These are phyloP conservation scores for Rhizoglyphus robini DNA, from an alignment of 1,140 invertebrate genomes.

Conservation along the genomic window DNA sequence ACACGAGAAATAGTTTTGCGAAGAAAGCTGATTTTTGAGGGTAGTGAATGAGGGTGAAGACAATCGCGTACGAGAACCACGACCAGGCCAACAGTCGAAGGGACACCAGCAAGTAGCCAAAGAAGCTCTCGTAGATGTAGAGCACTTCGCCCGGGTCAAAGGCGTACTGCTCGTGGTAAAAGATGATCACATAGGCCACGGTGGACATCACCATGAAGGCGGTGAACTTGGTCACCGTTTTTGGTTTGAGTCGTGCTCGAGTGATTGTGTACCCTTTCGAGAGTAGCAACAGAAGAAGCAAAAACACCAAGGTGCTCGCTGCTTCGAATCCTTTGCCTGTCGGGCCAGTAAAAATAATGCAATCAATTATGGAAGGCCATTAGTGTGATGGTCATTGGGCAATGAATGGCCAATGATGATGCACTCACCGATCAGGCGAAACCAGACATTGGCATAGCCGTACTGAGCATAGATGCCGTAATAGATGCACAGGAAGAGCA, in stretches of 20 bases:
- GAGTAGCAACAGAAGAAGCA: slow-evolving; percentile 61
- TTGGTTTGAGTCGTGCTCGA: slow-evolving; percentile 52
- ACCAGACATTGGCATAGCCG: slow-evolving; percentile 43
- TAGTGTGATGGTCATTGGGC: slow-evolving; percentile 19
- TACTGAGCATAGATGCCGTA: slow-evolving; percentile 55
- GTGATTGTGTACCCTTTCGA: slow-evolving; percentile 83
- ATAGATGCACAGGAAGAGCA: slow-evolving; percentile 48
- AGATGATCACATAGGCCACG: slow-evolving; percentile 52
- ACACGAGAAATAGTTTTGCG: slow-evolving; percentile 61
- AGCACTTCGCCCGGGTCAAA: slow-evolving; percentile 78
- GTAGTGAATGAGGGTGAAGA: slow-evolving; percentile 67
- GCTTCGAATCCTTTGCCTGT: slow-evolving; percentile 41
- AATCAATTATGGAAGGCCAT: background rate
- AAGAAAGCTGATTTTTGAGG: slow-evolving; percentile 56
- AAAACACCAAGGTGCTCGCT: slow-evolving; percentile 52
- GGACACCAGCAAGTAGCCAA: slow-evolving; percentile 65
- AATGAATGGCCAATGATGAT: no score
- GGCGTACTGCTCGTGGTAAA: slow-evolving; percentile 60
- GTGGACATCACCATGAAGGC: slow-evolving; percentile 63
- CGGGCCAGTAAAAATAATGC: background rate
- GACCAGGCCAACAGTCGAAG: slow-evolving; percentile 62
- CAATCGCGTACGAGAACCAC: slow-evolving; percentile 64
- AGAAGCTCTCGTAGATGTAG: slow-evolving; percentile 74
- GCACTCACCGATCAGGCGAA: slow-evolving; percentile 47
- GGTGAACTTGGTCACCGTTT: slow-evolving; percentile 54